Evolutionary conservation across 2,113 vertebrate species (phyloP), one percentile per base, ranked within the genome.

Genomic region (Pseudolaguvia tuberculata): DNA sequence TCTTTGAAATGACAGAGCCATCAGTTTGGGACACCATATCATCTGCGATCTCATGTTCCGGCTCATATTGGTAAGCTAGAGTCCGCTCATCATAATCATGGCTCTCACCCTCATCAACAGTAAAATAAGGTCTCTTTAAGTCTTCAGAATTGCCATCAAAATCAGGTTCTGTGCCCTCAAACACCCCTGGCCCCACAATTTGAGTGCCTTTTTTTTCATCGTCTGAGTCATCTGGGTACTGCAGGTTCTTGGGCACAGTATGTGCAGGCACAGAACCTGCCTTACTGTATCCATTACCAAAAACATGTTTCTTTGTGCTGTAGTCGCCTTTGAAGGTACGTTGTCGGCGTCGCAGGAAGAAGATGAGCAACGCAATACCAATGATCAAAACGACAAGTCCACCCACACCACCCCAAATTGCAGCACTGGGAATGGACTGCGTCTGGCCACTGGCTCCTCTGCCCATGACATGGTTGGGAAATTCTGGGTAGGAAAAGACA

Each of bases 311-410:
- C 92, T 98, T 99, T 76, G 97, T 99, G 93, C 92, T 98, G 93
- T 99, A 98, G 92, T 99, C 96, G 0, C 97, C 97, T 87, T 99
- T 99, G 93, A 99, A 99, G 91, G 96, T 99, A 89, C 95, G 95
- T 73, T 95, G 94, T 79, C 96, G 94, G 82, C 93, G 92, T 67
- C 95, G 94, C 67, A 99, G 94, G 76, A 95, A 92, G 78, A 94
- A 79, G 88, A 96, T 91, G 75, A 96, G 91, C 82, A 94, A 91
- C 55, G 91, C 88, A 52, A 92, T 93, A 56, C 92, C 93, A 45
- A 91, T 65, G 73, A 90, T 87, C 87, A 98, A 89, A 84, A 97
- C 91, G 80, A 88, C 88, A 78, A 93, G 88, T 58, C 94, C 94
- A 74, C 94, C 96, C 73, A 93, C 95, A 61, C 92, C 91, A 47